Conservation (phyloP, 2,113 vertebrate species). For the Patagioenas fasciata region DNA sequence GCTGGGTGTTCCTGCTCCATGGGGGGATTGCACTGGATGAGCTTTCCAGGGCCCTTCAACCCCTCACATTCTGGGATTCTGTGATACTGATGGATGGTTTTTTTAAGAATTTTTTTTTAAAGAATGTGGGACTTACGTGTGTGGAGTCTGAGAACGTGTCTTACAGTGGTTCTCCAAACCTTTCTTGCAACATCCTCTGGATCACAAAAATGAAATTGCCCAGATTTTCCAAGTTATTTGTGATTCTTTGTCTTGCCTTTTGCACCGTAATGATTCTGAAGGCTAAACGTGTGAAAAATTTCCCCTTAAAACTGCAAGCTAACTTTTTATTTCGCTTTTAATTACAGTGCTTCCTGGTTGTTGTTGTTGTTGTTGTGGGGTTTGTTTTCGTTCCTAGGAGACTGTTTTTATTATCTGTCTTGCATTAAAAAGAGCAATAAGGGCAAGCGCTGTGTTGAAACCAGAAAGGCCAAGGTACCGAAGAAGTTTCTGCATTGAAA, state of each 20-base stretch:
- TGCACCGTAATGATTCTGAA: background rate
- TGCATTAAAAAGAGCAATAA: background rate
- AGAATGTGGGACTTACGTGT: too few relatives aligned
- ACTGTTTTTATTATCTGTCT: background rate
- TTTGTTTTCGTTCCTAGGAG: background rate
- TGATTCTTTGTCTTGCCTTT: background rate
- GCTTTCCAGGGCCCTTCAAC: too few relatives aligned
- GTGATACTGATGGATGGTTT: background rate
- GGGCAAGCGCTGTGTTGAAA: background rate
- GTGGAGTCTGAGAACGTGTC: background rate
- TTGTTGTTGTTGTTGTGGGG: too few relatives aligned
- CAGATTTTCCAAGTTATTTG: rapidly evolving
- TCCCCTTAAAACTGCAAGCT: background rate
- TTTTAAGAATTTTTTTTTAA: rapidly evolving
- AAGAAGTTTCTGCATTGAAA: background rate
- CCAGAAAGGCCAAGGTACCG: background rate
- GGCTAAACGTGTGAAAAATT: background rate
- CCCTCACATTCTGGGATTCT: too few relatives aligned
- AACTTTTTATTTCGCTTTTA: background rate
- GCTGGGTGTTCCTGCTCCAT: too few relatives aligned
- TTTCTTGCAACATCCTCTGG: background rate
- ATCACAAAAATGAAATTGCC: background rate
- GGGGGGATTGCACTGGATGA: too few relatives aligned
- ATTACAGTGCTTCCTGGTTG: background rate
- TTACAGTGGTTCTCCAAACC: background rate